phyloP scores from a whole-genome alignment of 2,888 invertebrate species.

The Synergus itoensis region DNA sequence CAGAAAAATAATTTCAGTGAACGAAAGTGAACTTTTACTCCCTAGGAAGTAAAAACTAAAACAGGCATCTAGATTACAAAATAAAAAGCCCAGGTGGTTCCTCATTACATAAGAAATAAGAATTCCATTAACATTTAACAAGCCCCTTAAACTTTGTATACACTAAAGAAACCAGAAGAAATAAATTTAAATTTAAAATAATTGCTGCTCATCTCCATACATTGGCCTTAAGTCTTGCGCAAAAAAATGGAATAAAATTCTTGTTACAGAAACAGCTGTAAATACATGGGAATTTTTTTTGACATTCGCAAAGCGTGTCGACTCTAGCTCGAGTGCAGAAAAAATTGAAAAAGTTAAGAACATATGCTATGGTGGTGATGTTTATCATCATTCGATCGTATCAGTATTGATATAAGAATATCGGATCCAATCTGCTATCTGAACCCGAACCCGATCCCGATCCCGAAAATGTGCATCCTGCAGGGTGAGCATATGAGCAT shows the following conservation, averaged over 20 bases:
- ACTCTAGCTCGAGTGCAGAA: constrained; percentile 9
- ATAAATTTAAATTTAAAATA: constrained; percentile 32
- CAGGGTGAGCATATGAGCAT: not conserved
- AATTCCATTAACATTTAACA: constrained; percentile 2
- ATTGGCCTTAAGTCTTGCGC: constrained; percentile 11
- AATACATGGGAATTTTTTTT: constrained; percentile 27
- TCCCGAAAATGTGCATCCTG: constrained; percentile 6
- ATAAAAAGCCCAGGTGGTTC: not conserved
- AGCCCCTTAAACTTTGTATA: not conserved
- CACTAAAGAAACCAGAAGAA: not conserved
- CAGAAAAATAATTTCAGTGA: too few species aligned
- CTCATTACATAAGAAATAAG: not conserved
- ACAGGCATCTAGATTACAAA: not conserved
- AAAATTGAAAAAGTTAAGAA: not conserved
- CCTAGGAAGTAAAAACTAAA: too few species aligned
- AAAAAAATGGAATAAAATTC: constrained; percentile 42
- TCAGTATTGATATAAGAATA: constrained; percentile 28
- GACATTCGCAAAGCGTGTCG: constrained; percentile 19
- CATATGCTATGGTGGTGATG: constrained; percentile 37
- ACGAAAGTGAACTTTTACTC: too few species aligned
- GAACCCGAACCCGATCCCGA: constrained; percentile 11
- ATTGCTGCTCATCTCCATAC: constrained; percentile 33
- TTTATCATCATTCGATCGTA: constrained; percentile 25
- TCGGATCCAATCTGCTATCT: not conserved
- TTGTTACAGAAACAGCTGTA: constrained; percentile 13